Base-by-base conservation (phyloP, 2,888 invertebrate genomes). In the Serrognathus titanus region DNA sequence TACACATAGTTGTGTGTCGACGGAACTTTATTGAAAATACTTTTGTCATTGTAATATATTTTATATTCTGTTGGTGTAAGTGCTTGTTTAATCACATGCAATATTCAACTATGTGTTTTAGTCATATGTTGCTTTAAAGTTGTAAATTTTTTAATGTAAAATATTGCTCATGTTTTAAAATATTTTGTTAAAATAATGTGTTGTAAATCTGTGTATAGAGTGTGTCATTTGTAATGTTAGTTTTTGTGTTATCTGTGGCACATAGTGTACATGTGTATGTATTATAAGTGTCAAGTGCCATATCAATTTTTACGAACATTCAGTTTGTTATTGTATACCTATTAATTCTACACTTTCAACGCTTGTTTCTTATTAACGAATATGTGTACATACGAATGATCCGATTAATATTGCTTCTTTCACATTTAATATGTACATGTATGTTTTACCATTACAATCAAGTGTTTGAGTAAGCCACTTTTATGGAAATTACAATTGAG, bases 381-480 rank as follows among this genome's bases (percentile, higher is more conserved):
- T 11, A 39, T 11, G n/a, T 39, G n/a, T 12, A n/a, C 16, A 43
- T 20, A 20, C 6, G 43, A 16, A 43, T 20, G 43, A 16, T 16
- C 43, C 43, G 24, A 31, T 43, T 16, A 10, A 9, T 16, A 16
- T 13, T 20, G 43, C 43, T 43, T 43, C 43, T 43, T 1, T 43
- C 43, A 43, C 12, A 43, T 43, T 43, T 11, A 43, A 11, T 43
- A 63, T 64, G 63, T 66, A 66, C 65, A 61, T 67, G 61, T 66
- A 65, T 69, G 66, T 69, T 69, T 69, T 70, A 66, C 66, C 68
- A 65, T 67, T 69, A 67, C 68, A 69, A 67, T 69, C 68, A 69
- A 71, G 66, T 69, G 69, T 71, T 71, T 71, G 64, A 68, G 66
- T 66, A 69, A 66, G 65, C 69, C 69, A 71, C 71, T 68, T 69